phyloP scores from a whole-genome alignment of 2,113 vertebrate species.

The Tamias sibiricus region DNA sequence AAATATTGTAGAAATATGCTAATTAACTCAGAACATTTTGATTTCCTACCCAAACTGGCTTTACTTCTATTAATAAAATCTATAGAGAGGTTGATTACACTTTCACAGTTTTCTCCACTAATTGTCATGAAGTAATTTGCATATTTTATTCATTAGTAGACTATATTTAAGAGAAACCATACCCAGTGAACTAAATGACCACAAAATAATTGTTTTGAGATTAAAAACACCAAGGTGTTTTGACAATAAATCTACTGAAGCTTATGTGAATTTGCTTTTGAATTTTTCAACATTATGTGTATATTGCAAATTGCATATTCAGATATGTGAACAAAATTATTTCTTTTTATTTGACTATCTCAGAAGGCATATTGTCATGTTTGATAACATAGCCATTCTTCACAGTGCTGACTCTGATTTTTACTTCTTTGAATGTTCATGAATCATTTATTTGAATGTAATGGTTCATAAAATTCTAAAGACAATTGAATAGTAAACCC shows the following conservation, averaged over 20 bases:
- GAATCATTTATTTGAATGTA: background rate
- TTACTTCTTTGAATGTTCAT: background rate
- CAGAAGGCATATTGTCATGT: background rate
- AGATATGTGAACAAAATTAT: background rate
- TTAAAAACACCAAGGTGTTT: background rate
- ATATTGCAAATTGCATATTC: background rate
- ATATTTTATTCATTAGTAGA: background rate
- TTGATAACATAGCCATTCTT: background rate
- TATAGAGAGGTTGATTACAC: background rate
- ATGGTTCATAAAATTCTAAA: background rate
- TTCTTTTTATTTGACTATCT: background rate
- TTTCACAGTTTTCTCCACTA: background rate
- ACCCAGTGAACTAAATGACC: background rate
- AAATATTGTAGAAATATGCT: background rate
- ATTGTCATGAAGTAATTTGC: background rate
- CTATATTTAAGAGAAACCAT: background rate
- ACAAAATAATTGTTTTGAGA: background rate
- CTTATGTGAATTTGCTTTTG: background rate
- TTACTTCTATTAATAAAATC: background rate
- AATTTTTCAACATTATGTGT: background rate
- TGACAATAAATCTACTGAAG: background rate
- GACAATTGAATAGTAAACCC: background rate
- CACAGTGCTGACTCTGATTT: background rate
- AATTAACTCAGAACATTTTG: background rate
- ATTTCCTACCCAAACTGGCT: background rate